Base-by-base conservation (phyloP, 2,888 invertebrate genomes). In the Netelia fuscicornis region DNA sequence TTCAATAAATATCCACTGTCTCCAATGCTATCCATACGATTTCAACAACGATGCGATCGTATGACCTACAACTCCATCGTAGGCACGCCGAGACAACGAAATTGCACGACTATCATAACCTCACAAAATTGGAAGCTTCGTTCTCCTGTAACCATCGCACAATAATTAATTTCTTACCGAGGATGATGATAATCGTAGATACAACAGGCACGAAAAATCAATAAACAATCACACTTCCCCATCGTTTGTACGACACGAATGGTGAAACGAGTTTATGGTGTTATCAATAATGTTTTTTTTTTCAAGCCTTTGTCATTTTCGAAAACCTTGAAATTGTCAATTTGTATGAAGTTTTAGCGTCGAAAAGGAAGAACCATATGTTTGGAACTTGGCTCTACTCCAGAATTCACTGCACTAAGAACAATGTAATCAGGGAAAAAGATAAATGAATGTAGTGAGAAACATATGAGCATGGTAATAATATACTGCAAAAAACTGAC, bases 101-200 rank as follows among this genome's bases (percentile, higher is more conserved):
- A 20, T 10, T 65, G 58, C 64, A 17, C 48, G 56, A 70, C 54
- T 42, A 23, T 54, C 37, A 37, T 84, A 84, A 84, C 84, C 84
- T 84, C 20, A 48, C 60, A 84, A 80, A 44, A 13, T 20, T 25
- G 25, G 2, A 25, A 67, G 80, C 65, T 48, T 71, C 42, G 8
- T 62, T 62, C 23, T 3, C 58, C 48, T 30, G 13, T 25, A 56
- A 23, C 56, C 20, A 37, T 64, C 65, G 42, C 64, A n/a, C 20
- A 25, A 68, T 17, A 17, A 70, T 74, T 70, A 13, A n/a, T 52
- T 78, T 58, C 3, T 37, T 37, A 37, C 37, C 37, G 8, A 37
- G 6, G 6, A 37, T 6, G 6, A 37, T 6, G 37, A 37, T 30
- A 30, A 30, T 6, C 37, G 37, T 37, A 37, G 37, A 37, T 6